phyloP scores from a whole-genome alignment of 2,797 vertebrate species.

The Selene dorsalis region DNA sequence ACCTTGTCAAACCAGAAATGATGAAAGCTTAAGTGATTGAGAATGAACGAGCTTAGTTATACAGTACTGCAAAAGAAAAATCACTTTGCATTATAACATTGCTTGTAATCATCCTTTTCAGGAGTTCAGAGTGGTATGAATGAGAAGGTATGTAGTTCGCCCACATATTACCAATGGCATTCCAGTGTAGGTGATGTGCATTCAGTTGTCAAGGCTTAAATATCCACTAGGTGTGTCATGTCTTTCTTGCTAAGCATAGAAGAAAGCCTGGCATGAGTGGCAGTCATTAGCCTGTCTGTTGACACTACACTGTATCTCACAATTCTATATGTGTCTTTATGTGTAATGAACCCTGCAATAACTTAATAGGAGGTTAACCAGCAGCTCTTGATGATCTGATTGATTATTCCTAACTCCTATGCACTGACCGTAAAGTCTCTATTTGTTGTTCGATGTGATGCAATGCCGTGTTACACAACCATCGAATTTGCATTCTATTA shows the following conservation, averaged over 20 bases:
- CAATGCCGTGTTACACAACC: slow-evolving; percentile 11
- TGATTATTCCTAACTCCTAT: neutral
- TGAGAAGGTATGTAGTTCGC: neutral
- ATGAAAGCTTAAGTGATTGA: neutral
- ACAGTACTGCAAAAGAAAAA: neutral
- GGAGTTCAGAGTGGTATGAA: neutral
- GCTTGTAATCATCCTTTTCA: too few relatives aligned
- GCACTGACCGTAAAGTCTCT: neutral
- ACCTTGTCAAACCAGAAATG: too few relatives aligned
- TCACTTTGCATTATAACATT: too few relatives aligned
- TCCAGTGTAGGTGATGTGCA: neutral
- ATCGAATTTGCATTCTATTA: neutral
- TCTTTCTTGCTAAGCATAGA: neutral
- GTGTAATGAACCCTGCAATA: neutral
- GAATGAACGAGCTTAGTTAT: neutral
- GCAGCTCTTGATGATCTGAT: neutral
- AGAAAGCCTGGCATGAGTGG: neutral
- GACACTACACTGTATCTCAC: neutral
- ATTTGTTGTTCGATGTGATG: neutral
- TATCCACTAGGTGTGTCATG: too few relatives aligned
- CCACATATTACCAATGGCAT: neutral
- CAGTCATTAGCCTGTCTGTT: neutral
- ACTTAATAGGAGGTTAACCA: neutral
- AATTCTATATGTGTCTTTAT: neutral
- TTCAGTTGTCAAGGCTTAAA: neutral